These are phyloP conservation scores for Cathartes aura DNA, from an alignment of 2,113 vertebrate species.

Conservation along the genomic window DNA sequence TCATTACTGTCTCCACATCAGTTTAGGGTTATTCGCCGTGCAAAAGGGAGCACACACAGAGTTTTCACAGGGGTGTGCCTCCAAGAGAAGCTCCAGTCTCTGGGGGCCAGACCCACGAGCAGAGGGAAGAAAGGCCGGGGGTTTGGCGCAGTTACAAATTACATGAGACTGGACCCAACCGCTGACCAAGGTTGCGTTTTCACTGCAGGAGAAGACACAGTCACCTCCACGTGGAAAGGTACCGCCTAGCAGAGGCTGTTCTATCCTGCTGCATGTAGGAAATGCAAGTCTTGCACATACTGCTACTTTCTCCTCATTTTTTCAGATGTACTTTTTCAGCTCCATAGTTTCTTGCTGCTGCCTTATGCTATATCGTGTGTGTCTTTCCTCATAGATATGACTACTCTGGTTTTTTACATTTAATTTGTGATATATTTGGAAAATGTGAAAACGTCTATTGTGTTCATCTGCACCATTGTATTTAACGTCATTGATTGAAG, in stretches of 20 bases:
- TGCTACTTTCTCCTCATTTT: neutral
- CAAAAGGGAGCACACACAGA: neutral
- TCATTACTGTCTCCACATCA: neutral
- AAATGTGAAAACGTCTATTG: neutral
- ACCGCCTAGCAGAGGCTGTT: neutral
- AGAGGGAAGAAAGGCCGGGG: rapidly evolving
- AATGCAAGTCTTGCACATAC: neutral
- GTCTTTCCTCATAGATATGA: neutral
- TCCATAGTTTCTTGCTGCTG: neutral
- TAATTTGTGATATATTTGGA: neutral
- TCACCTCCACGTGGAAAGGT: neutral
- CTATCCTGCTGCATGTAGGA: rapidly evolving
- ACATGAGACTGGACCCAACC: rapidly evolving
- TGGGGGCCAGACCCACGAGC: neutral
- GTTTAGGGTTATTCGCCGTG: neutral
- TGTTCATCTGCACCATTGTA: neutral
- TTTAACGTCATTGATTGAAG: neutral
- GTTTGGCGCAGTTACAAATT: rapidly evolving
- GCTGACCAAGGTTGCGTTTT: neutral
- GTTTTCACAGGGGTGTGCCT: rapidly evolving
- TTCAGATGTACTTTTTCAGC: neutral
- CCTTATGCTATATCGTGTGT: rapidly evolving
- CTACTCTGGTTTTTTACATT: neutral
- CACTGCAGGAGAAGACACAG: neutral
- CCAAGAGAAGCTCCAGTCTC: neutral